A percentile compares a stretch with the other conserved stretches of the same genome.
phyloP scores from a whole-genome alignment of 2,888 invertebrate genomes.

The Sacculina carcini region DNA sequence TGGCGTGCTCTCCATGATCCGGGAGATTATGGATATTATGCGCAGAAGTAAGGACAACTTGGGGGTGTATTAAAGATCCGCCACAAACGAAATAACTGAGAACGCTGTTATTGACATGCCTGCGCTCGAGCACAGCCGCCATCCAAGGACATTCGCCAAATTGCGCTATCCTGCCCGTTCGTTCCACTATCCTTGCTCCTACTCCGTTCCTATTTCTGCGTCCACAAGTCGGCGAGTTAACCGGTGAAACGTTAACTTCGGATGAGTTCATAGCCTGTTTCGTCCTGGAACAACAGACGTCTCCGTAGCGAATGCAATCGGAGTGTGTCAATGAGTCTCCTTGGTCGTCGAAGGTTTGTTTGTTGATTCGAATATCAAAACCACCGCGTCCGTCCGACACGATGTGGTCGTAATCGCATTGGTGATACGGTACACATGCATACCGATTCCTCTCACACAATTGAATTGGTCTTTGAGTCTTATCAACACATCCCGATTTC shows the following conservation, averaged over 20 bases:
- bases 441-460: no score
- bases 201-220: no score
- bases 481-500: no score
- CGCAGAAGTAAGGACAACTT: constrained; percentile 49
- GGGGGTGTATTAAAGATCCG: constrained; percentile 46
- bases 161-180: constrained; percentile 24
- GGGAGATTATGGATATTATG: constrained; percentile 32
- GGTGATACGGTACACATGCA: not conserved
- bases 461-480: no score
- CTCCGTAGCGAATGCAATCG: constrained; percentile 34
- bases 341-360: not conserved
- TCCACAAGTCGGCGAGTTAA: no score
- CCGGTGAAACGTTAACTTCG: constrained; percentile 48
- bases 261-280: constrained; percentile 9
- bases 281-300: constrained; percentile 6
- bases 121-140: constrained; percentile 32
- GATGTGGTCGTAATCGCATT: not conserved
- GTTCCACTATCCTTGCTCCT: no score
- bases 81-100: constrained; percentile 41
- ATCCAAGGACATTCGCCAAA: constrained; percentile 65
- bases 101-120: constrained; percentile 10
- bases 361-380: not conserved
- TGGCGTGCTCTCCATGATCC: constrained; percentile 14
- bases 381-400: not conserved
- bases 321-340: constrained; percentile 46